Base-by-base conservation (phyloP, 2,888 invertebrate genomes). In the Erynnis tages region DNA sequence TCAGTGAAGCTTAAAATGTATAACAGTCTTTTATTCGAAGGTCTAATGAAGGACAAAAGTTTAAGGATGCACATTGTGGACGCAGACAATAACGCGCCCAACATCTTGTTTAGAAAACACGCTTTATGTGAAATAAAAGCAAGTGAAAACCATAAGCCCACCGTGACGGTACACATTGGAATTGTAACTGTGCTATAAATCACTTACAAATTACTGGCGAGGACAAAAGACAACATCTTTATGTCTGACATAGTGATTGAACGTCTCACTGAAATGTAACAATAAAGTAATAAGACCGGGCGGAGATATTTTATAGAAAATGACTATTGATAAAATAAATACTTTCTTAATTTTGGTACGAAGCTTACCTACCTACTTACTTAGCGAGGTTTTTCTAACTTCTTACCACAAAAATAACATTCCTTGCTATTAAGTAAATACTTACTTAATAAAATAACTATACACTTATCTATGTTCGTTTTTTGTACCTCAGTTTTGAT, bases 81-180 rank as follows among this genome's bases (percentile, higher is more conserved):
- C 21, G 8, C 25, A 58, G 54, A 76, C 74, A 79, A 78, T 75
- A 63, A 63, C 37, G 65, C 73, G 66, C 71, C 82, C 77, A 74
- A 81, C 71, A 71, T 82, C 80, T 85, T 85, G 82, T 86, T 86
- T 80, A 78, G 66, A 66, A 81, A 82, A 85, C 79, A 85, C 55
- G 65, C 64, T 69, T 65, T 73, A 63, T 66, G 62, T 60, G 48
- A 62, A 65, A 75, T 71, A 76, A 77, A 69, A 58, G 70, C 54
- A 41, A 59, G 65, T 71, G 69, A 71, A 76, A 71, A 70, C 67
- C 71, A 65, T 65, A 55, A 65, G 80, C 75, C 85, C 83, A 83
- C 83, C 82, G 72, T 82, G 84, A 81, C 78, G 61, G 70, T 54
- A 54, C 63, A 54, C 58, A 59, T 59, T 55, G 55, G 58, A 54